Percentiles rank a stretch among this genome's conserved stretches.
Evolutionary conservation across 2,113 vertebrate genomes (phyloP).

Genomic region (Willisornis vidua): DNA sequence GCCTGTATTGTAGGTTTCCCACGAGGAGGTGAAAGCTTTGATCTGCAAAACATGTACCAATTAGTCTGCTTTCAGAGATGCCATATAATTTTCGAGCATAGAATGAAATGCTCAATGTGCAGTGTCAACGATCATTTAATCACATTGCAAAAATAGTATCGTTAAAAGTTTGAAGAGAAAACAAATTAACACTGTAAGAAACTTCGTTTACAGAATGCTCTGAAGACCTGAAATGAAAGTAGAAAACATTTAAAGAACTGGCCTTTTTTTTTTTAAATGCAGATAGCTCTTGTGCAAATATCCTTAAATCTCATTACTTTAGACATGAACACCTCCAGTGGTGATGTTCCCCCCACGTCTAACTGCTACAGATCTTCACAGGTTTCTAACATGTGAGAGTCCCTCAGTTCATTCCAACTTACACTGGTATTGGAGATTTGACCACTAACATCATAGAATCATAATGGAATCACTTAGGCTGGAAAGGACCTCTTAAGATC

Average conservation of each 20-base stretch:
- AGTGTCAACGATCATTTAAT: background rate
- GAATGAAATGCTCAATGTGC: background rate
- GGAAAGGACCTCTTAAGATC: background rate
- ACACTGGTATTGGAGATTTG: background rate
- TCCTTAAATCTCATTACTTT: background rate
- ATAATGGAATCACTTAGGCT: background rate
- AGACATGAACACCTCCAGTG: background rate
- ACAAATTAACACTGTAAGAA: background rate
- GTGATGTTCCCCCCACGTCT: background rate
- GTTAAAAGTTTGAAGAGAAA: background rate
- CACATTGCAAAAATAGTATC: background rate
- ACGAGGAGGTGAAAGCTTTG: constrained; percentile 2
- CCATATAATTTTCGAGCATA: background rate
- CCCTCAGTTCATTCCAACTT: background rate
- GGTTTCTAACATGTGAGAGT: background rate
- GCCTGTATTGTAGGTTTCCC: background rate
- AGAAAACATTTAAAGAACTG: background rate
- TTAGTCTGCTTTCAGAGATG: background rate
- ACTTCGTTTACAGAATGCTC: background rate
- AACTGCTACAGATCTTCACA: background rate
- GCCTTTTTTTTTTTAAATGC: accelerated
- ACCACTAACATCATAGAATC: background rate
- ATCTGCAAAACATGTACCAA: constrained; percentile 16
- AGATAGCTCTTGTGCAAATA: background rate
- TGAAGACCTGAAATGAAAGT: background rate